Evolutionary conservation across 2,797 vertebrate species (phyloP).

Genomic region (Falco concolor): DNA sequence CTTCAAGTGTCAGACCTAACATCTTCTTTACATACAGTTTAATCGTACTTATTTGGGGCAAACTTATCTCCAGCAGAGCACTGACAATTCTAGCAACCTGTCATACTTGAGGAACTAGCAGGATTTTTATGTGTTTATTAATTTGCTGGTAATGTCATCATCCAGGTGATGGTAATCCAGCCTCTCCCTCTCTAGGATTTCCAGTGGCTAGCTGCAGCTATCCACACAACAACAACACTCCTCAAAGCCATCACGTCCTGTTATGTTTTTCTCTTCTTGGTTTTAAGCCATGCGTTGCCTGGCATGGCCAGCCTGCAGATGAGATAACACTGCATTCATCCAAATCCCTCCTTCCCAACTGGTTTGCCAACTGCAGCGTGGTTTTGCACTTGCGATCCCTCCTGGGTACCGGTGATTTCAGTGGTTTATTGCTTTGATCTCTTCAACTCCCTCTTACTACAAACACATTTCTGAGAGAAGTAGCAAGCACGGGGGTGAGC

Average conservation of each 20-base stretch:
- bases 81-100: background rate
- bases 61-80: background rate
- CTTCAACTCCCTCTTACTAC: background rate
- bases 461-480: background rate
- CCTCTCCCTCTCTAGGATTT: background rate
- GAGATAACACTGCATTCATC: background rate
- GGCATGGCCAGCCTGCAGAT: background rate
- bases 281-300: background rate
- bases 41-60: background rate
- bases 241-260: background rate
- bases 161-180: background rate
- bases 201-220: background rate
- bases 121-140: background rate
- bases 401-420: background rate
- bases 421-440: background rate
- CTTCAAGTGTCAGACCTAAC: background rate
- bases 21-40: background rate
- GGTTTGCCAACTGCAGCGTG: rapidly evolving
- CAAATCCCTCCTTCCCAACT: background rate
- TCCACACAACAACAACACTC: rapidly evolving
- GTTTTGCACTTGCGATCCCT: background rate
- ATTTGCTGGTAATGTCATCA: background rate
- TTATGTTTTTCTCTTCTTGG: background rate
- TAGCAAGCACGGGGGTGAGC: rapidly evolving
- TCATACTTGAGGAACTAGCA: background rate